Percentiles rank a stretch among this genome's conserved stretches.
Evolutionary conservation across 2,797 vertebrate genomes (phyloP).

Genomic region (Urocyon cinereoargenteus): DNA sequence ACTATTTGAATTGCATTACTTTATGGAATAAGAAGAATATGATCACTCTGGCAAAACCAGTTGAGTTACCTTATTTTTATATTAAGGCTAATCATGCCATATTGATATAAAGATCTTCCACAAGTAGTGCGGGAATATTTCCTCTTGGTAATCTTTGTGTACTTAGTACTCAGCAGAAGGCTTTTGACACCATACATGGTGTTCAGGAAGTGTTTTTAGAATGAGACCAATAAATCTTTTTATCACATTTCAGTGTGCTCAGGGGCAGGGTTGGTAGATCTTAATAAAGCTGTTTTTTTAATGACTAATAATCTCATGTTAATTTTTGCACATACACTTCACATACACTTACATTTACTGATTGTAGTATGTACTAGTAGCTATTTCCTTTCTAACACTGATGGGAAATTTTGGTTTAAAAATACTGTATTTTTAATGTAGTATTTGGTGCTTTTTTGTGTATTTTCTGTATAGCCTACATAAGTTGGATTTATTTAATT

Average conservation of each 20-base stretch:
- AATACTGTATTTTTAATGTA: not conserved
- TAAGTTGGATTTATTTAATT: not conserved
- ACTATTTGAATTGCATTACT: not conserved
- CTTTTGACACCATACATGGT: not conserved
- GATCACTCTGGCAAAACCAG: not conserved
- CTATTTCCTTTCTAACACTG: conserved; percentile 3
- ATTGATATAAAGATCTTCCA: not conserved
- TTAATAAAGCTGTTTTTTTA: not conserved
- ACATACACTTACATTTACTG: not conserved
- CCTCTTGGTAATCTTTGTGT: not conserved
- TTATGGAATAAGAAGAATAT: not conserved
- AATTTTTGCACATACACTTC: not conserved
- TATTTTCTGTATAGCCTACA: not conserved
- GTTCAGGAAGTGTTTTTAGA: conserved; percentile 16
- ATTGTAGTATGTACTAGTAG: not conserved
- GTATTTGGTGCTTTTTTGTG: conserved; percentile 5
- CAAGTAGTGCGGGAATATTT: not conserved
- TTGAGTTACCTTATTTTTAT: not conserved
- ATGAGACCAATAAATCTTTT: not conserved
- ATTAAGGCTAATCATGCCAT: not conserved
- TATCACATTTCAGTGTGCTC: not conserved
- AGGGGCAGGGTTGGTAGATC: not conserved
- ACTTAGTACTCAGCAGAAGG: not conserved
- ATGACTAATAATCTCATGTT: not conserved
- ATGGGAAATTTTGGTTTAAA: conserved; percentile 7